A percentile compares a stretch with the other conserved stretches of the same genome.
phyloP scores from a whole-genome alignment of 2,888 invertebrate genomes.

The Drymonia ruficornis region DNA sequence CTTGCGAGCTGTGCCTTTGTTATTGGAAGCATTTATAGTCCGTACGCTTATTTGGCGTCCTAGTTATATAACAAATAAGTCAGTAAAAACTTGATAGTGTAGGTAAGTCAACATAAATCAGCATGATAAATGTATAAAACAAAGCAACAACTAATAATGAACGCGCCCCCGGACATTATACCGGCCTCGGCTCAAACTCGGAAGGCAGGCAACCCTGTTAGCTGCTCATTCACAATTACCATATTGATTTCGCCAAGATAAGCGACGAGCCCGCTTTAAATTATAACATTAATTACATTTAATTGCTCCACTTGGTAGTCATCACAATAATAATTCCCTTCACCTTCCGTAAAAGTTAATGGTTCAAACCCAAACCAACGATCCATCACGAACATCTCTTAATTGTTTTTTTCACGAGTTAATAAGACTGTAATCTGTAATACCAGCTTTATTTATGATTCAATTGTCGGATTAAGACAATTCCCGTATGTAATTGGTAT shows the following conservation, averaged over 20 bases:
- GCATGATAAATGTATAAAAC: too few species aligned
- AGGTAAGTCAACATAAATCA: too few species aligned
- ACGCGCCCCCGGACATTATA: background rate
- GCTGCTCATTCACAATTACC: conserved; percentile 55
- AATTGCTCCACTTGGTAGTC: conserved; percentile 36
- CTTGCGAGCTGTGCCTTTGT: too few species aligned
- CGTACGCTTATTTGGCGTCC: too few species aligned
- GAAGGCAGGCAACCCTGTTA: background rate
- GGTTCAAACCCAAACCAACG: conserved; percentile 18
- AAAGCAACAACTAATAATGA: background rate
- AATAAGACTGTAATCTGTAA: conserved; percentile 18
- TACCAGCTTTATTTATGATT: background rate
- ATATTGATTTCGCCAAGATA: conserved; percentile 73
- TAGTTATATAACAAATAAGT: too few species aligned
- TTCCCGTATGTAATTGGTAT: too few species aligned
- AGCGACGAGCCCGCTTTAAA: conserved; percentile 42
- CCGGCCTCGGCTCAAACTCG: background rate
- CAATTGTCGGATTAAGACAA: background rate
- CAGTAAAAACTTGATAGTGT: too few species aligned
- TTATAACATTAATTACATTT: conserved; percentile 44
- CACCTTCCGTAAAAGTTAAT: conserved; percentile 18
- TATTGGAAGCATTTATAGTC: too few species aligned
- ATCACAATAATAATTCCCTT: conserved; percentile 20
- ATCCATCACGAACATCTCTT: conserved; percentile 23
- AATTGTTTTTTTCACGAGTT: conserved; percentile 22